Conservation (phyloP, 2,113 vertebrate species). For the Hystrix brachyura region DNA sequence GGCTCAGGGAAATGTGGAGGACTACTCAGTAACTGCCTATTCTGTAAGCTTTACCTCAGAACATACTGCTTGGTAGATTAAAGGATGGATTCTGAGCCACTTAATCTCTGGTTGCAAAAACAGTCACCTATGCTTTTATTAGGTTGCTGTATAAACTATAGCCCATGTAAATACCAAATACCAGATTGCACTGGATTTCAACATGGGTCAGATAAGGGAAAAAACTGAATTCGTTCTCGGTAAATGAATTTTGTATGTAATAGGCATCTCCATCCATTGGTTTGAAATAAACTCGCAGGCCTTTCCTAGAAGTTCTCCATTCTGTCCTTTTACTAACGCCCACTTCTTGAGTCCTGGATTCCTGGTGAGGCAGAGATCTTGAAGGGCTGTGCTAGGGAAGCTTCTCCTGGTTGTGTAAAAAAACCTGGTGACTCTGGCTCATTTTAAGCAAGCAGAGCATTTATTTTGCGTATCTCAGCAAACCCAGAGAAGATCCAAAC, state of each 20-base stretch:
- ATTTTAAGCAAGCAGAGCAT: not conserved
- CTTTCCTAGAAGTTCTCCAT: not conserved
- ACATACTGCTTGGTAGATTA: slow-evolving; percentile 70
- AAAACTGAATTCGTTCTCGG: not conserved
- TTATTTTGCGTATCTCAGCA: not conserved
- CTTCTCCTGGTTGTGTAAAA: not conserved
- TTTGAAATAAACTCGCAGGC: not conserved
- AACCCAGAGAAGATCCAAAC: not conserved
- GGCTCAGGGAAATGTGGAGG: not conserved
- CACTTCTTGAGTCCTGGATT: not conserved
- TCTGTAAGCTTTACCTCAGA: slow-evolving; percentile 37
- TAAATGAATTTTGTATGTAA: slow-evolving; percentile 2
- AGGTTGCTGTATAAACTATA: not conserved
- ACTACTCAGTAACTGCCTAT: not conserved
- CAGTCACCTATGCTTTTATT: slow-evolving; percentile 61
- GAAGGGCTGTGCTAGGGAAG: not conserved
- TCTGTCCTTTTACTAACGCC: not conserved
- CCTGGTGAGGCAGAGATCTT: not conserved
- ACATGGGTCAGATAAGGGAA: not conserved
- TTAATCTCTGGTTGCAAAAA: slow-evolving; percentile 48
- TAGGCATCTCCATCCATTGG: not conserved
- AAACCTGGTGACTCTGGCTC: not conserved
- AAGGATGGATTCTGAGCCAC: slow-evolving; percentile 52
- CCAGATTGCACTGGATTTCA: slow-evolving; percentile 6
- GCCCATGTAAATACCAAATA: slow-evolving; percentile 46